phyloP scores from a whole-genome alignment of 2,797 vertebrate genomes.

The Telmatherina bonti region DNA sequence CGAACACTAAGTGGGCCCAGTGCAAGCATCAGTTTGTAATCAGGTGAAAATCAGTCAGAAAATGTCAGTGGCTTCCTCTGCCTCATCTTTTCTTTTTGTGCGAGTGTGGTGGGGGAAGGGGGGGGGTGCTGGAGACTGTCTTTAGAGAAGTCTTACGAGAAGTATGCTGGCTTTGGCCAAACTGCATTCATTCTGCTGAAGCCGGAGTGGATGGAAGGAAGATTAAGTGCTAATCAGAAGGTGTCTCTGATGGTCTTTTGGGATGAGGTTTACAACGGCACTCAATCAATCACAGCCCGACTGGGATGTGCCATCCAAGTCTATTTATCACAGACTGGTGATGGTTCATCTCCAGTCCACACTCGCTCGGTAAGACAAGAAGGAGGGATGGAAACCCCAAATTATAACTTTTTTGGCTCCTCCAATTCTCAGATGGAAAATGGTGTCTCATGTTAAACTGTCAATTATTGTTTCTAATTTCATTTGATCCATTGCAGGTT shows the following conservation, averaged over 20 bases:
- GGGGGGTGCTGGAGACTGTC: slow-evolving; percentile 36
- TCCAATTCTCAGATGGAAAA: slow-evolving; percentile 53
- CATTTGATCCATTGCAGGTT: slow-evolving; percentile 19
- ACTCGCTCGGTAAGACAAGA: slow-evolving; percentile 37
- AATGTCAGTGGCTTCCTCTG: slow-evolving; percentile 57
- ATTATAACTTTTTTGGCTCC: slow-evolving; percentile 34
- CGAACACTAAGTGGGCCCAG: slow-evolving; percentile 63
- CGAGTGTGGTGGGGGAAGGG: no score
- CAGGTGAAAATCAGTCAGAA: slow-evolving; percentile 68
- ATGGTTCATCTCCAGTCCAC: slow-evolving; percentile 59
- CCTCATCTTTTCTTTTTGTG: slow-evolving; percentile 46
- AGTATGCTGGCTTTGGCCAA: slow-evolving; percentile 45
- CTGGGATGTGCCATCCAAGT: slow-evolving; percentile 27
- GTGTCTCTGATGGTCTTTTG: slow-evolving; percentile 64
- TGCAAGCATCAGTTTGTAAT: slow-evolving; percentile 75
- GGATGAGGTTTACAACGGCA: slow-evolving; percentile 64
- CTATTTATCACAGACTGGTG: slow-evolving; percentile 54
- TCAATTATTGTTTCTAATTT: slow-evolving; percentile 52
- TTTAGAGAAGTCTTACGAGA: slow-evolving; percentile 39
- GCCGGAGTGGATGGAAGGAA: slow-evolving; percentile 55
- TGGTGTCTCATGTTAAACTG: slow-evolving; percentile 34
- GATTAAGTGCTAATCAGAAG: slow-evolving; percentile 72
- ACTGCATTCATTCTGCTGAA: slow-evolving; percentile 43
- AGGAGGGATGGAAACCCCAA: slow-evolving; percentile 46
- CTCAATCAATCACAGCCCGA: slow-evolving; percentile 65